phyloP scores from a whole-genome alignment of 2,888 invertebrate genomes.

The Thymelicus sylvestris region DNA sequence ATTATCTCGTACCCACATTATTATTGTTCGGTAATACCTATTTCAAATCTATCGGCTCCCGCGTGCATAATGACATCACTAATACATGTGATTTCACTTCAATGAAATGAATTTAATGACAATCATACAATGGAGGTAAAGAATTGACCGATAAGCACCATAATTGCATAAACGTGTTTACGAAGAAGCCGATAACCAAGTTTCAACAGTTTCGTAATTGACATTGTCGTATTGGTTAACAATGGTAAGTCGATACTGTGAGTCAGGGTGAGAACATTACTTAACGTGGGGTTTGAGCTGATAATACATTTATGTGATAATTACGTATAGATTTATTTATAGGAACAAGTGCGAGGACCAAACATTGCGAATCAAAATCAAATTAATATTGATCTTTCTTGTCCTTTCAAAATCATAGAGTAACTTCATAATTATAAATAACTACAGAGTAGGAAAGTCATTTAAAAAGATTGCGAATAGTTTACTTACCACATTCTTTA shows the following conservation, averaged over 20 bases:
- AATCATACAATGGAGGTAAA: neutral
- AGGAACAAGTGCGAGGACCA: too few species aligned
- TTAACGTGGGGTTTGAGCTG: constrained; percentile 9
- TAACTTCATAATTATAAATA: too few species aligned
- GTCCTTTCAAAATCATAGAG: too few species aligned
- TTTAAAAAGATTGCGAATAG: too few species aligned
- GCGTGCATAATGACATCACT: constrained; percentile 19
- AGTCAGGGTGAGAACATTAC: constrained; percentile 24
- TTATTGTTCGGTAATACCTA: constrained; percentile 14
- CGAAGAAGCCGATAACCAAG: constrained; percentile 25
- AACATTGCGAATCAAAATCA: too few species aligned
- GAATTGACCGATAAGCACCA: constrained; percentile 24
- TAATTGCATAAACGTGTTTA: constrained; percentile 23
- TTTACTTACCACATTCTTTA: too few species aligned
- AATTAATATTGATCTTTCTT: too few species aligned
- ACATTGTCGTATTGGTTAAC: constrained; percentile 32
- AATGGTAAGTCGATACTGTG: constrained; percentile 31
- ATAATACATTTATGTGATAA: constrained; percentile 1
- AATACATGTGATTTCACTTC: neutral
- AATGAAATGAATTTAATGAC: constrained; percentile 14
- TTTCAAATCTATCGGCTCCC: neutral
- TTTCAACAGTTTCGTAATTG: constrained; percentile 32
- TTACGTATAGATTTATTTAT: too few species aligned
- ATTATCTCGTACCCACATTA: constrained; percentile 8
- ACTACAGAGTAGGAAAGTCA: too few species aligned